Evolutionary conservation across 2,888 invertebrate genomes (phyloP).

Genomic region (Physocephala rufipes): DNA sequence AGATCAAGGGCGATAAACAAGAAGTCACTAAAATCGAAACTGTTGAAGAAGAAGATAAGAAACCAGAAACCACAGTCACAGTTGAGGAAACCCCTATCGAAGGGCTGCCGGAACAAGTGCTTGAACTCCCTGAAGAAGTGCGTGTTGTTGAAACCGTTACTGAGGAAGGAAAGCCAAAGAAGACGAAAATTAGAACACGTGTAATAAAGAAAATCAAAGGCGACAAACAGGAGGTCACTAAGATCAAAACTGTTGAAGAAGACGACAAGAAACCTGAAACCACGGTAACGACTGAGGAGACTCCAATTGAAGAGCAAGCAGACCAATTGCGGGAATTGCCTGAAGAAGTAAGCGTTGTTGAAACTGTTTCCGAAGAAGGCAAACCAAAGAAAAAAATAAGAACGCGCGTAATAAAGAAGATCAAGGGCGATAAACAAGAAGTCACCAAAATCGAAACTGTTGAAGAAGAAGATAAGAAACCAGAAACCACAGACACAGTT

Average conservation of each 20-base stretch:
- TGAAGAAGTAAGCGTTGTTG: slow-evolving; percentile 53
- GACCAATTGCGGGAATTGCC: slow-evolving; percentile 52
- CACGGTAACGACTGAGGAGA: slow-evolving; percentile 48
- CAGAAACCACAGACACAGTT: slow-evolving; percentile 42
- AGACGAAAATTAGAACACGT: slow-evolving; percentile 54
- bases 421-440: slow-evolving; percentile 52
- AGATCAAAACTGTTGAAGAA: slow-evolving; percentile 54
- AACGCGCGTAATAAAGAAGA: slow-evolving; percentile 51
- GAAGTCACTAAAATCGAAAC: slow-evolving; percentile 57
- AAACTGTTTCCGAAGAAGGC: slow-evolving; percentile 43
- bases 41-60: slow-evolving; percentile 42
- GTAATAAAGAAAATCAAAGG: slow-evolving; percentile 51
- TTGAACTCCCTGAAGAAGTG: slow-evolving; percentile 59
- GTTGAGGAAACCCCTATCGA: slow-evolving; percentile 46
- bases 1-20: slow-evolving; percentile 51
- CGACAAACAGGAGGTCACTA: slow-evolving; percentile 54
- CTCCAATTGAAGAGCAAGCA: slow-evolving; percentile 42
- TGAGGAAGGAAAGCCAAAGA: slow-evolving; percentile 52
- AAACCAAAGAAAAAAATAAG: slow-evolving; percentile 58
- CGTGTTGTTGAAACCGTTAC: slow-evolving; percentile 41
- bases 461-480: slow-evolving; percentile 37
- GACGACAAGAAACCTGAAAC: no score
- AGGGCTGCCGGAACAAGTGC: slow-evolving; percentile 39
- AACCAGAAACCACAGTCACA: slow-evolving; percentile 40
- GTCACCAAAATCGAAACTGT: slow-evolving; percentile 56